Evolutionary conservation across 2,888 invertebrate genomes (phyloP).

Genomic region (Nasonovia ribisnigri): DNA sequence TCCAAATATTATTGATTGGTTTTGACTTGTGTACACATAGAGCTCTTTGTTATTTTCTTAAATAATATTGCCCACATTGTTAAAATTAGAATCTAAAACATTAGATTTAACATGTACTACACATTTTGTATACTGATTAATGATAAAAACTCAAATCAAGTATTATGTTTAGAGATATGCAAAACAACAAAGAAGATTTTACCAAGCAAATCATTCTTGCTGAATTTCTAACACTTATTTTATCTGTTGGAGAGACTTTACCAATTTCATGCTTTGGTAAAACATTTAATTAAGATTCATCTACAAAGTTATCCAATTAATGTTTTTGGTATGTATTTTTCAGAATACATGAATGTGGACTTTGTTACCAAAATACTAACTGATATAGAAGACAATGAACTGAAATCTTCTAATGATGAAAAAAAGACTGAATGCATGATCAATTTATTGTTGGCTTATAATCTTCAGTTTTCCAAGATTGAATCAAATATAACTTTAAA

Average conservation of each 20-base stretch:
- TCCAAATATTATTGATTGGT: conserved; percentile 29
- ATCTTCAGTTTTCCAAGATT: conserved; percentile 80
- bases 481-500: conserved; percentile 69
- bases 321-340: conserved; percentile 68
- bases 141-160: background rate
- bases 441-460: conserved; percentile 87
- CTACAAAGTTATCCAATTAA: background rate
- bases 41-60: background rate
- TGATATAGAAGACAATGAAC: conserved; percentile 81
- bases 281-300: background rate
- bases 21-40: background rate
- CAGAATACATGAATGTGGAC: conserved; percentile 86
- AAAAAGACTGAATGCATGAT: conserved; percentile 88
- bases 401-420: conserved; percentile 85
- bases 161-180: conserved; percentile 77
- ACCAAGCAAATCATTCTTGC: conserved; percentile 87
- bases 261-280: conserved; percentile 90
- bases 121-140: background rate
- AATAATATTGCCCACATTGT: background rate
- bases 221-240: conserved; percentile 86
- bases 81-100: background rate
- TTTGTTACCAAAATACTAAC: conserved; percentile 86
- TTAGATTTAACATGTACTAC: background rate
- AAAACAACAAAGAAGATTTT: conserved; percentile 82
- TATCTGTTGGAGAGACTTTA: conserved; percentile 91